Base-by-base conservation (phyloP, 1,140 invertebrate genomes). In the Drosophila auraria region DNA sequence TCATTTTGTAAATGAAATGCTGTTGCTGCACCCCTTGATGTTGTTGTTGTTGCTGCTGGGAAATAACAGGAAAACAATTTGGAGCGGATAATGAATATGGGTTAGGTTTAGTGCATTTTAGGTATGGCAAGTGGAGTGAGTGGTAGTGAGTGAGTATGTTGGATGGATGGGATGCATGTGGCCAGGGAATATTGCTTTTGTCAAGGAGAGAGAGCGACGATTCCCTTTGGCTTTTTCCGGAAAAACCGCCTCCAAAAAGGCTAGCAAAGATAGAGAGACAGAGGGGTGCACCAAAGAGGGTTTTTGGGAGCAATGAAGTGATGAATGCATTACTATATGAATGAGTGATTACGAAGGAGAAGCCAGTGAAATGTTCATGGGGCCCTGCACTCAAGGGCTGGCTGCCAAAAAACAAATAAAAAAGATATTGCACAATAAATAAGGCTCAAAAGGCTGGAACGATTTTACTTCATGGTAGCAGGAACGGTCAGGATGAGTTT, bases 1-100 rank as follows among this genome's bases (percentile, higher is more conserved):
- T 89, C 86, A 89, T 89, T 89, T 89, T 75, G 84, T 89, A 87
- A 89, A 87, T 87, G 84, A 87, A 87, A 87, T 89, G 83, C 83
- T 83, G 78, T 70, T 79, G 83, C 36, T 76, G 70, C 47, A 42
- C 54, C 54, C 33, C 54, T 40, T 38, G 30, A 54, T 54, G 42
- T 20, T 63, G 42, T 47, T 61, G 68, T 45, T 65, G 64, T 44
- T 72, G 68, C 36, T 80, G 77, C 27, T 72, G 78, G 33, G 58
- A 81, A 87, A 87, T 87, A 84, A 81, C 84, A 87, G 84, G 84
- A 87, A 87, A 87, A 87, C 84, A 87, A 87, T 87, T 87, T 87
- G 86, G 78, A 89, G 70, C 84, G 86, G 82, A 90, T 89, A 89
- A 90, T 90, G 86, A 89, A 89, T 90, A 90, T 89, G 84, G 84